Base-by-base conservation (phyloP, 2,113 vertebrate genomes). In the Pollimyrus isidori region DNA sequence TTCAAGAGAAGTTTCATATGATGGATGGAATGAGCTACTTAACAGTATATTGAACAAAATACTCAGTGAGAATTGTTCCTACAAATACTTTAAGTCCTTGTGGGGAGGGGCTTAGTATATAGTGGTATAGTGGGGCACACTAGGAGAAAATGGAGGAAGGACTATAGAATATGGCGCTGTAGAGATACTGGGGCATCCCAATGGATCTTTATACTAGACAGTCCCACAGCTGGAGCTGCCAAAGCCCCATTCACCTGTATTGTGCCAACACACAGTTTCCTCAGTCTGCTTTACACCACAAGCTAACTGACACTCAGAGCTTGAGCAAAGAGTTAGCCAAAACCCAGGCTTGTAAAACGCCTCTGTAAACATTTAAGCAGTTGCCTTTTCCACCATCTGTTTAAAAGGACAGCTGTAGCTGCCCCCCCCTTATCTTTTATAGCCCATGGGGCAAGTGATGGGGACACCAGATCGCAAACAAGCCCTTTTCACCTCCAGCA, bases 361-460 rank as follows among this genome's bases (percentile, higher is more conserved):
- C 76, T 65, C 90, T 86, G 87, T 86, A 89, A 90, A 91, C 48
- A 89, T 86, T 90, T 46, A 35, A 90, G 94, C 95, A 95, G 95
- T 95, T 95, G 95, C 92, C 91, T 90, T 91, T 90, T 94, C 90
- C 91, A 93, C 90, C 94, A 95, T 95, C 95, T 96, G 96, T 94
- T 92, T 91, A 92, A 89, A 88, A 87, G 90, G 93, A 94, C 96
- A 96, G 96, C 96, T 95, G 95, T 92, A 91, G 83, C 53, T 46
- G 19, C 17, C 69, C 89, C 90, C 90, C 56, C 56, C 90, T 91
- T 92, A 89, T 92, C 91, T 92, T 93, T 90, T 93, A 93, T 92
- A 92, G 92, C 92, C 91, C 94, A 91, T 91, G 90, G 93, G 91
- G 93, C 92, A 93, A 91, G 91, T 90, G 90, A 92, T 91, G 87